Evolutionary conservation across 2,888 invertebrate genomes (phyloP).

Genomic region (Masnerella sp.): DNA sequence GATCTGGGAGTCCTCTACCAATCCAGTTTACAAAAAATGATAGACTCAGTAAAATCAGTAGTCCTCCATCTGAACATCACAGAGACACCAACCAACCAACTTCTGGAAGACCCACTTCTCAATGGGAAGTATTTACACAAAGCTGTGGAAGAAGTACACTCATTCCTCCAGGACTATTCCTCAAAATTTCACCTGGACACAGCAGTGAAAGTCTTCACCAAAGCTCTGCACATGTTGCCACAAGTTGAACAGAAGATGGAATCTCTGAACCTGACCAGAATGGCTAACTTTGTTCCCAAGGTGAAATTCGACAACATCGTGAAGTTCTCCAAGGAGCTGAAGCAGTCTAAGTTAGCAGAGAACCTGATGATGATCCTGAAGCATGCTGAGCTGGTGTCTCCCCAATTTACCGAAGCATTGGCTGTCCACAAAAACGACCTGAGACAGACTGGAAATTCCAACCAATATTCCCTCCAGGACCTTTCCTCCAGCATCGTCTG

Average conservation of each 20-base stretch:
- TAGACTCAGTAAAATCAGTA: not conserved
- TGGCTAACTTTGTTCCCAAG: not conserved
- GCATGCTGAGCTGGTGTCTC: constrained; percentile 2
- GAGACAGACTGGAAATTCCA: not conserved
- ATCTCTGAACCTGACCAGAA: not conserved
- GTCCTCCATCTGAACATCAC: constrained; percentile 9
- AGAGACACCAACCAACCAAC: not conserved
- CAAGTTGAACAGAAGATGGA: not conserved
- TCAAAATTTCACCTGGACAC: constrained; percentile 17
- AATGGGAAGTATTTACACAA: constrained; percentile 6
- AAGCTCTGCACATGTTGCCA: constrained; percentile 6
- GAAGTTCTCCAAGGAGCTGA: not conserved
- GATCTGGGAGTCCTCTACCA: constrained; percentile 4
- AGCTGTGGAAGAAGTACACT: not conserved
- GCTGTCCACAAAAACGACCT: not conserved
- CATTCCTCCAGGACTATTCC: constrained; percentile 4
- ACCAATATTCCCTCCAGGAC: not conserved
- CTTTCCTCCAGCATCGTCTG: constrained; percentile 13
- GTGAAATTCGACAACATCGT: not conserved
- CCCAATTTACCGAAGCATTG: not conserved
- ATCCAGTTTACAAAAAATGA: constrained; percentile 1
- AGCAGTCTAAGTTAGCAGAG: constrained; percentile 3
- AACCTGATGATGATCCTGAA: constrained; percentile 26
- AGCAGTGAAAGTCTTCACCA: constrained; percentile 4
- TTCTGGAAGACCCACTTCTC: not conserved